Conservation (phyloP, 2,113 vertebrate species). For the Prunella himalayana region DNA sequence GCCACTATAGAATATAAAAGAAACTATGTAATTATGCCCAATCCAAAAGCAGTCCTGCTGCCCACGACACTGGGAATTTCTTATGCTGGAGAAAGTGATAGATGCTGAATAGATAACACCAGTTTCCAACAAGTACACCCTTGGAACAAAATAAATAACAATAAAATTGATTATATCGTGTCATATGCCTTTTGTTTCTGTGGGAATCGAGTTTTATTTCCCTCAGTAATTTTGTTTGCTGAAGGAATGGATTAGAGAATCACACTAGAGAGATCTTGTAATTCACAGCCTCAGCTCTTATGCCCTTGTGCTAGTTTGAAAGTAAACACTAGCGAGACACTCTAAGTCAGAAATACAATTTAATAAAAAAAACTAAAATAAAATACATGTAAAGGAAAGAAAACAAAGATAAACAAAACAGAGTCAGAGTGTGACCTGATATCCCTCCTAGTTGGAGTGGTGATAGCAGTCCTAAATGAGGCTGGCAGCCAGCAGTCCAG, state of each 20-base stretch:
- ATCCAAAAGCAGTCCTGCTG: background rate
- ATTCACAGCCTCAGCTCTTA: background rate
- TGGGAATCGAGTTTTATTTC: background rate
- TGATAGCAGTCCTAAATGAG: no score
- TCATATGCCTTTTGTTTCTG: background rate
- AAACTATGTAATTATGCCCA: background rate
- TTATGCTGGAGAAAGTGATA: background rate
- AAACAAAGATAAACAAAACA: no score
- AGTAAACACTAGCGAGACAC: no score
- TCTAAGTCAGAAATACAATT: no score
- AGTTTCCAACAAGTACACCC: background rate
- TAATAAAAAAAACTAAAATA: no score
- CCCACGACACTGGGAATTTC: background rate
- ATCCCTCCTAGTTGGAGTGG: no score
- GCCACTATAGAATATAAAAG: background rate
- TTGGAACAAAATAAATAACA: background rate
- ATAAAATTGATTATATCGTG: fast-evolving
- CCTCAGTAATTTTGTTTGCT: background rate
- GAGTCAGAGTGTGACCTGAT: no score
- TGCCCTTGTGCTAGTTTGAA: no score
- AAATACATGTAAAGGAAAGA: no score
- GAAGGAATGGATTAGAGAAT: background rate
- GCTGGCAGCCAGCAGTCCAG: no score
- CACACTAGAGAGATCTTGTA: background rate
- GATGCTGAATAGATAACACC: background rate